These are phyloP conservation scores for Peromyscus maniculatus DNA, from an alignment of 2,113 vertebrate species.

Conservation along the genomic window DNA sequence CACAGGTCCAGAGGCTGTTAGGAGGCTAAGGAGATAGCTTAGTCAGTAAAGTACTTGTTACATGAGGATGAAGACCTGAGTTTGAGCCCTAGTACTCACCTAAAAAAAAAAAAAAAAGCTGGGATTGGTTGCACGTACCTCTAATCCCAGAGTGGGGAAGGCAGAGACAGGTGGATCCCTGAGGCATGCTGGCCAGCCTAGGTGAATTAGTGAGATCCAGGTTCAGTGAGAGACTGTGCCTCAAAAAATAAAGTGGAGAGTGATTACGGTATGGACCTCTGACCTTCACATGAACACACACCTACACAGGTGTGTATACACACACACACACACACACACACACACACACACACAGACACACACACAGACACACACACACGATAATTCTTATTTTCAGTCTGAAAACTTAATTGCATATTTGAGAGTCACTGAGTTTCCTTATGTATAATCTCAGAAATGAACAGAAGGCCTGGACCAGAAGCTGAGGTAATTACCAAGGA, in stretches of 20 bases:
- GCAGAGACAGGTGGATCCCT: background rate
- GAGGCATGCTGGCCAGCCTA: background rate
- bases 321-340: background rate
- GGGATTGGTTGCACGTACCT: background rate
- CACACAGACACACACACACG: background rate
- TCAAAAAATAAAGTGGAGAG: background rate
- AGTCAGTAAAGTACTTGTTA: background rate
- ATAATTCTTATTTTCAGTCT: background rate
- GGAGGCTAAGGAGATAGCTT: background rate
- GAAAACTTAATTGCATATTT: slow-evolving; percentile 36
- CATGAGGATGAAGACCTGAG: background rate
- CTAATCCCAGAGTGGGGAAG: background rate
- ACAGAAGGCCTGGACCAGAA: slow-evolving; percentile 20
- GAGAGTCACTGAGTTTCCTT: background rate
- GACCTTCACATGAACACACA: background rate
- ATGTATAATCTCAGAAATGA: slow-evolving; percentile 5
- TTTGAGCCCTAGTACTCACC: background rate
- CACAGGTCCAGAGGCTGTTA: background rate
- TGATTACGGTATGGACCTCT: background rate
- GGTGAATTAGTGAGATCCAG: background rate
- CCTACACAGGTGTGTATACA: background rate
- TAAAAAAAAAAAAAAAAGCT: background rate
- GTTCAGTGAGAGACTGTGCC: background rate
- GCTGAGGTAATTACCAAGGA: background rate
- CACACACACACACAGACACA: background rate